These are phyloP conservation scores for Nineta flava DNA, from an alignment of 2,888 invertebrate species.

Conservation along the genomic window DNA sequence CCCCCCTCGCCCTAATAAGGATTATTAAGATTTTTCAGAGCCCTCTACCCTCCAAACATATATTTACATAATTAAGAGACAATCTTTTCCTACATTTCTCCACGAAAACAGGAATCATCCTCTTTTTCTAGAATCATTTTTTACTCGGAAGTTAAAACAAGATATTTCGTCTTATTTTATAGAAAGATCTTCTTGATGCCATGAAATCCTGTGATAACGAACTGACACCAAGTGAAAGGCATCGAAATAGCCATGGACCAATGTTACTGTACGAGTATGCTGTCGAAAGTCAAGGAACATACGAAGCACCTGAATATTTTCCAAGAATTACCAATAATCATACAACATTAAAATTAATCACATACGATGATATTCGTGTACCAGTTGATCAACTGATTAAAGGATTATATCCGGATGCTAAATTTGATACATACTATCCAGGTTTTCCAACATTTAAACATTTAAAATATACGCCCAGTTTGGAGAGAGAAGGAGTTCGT, in stretches of 20 bases:
- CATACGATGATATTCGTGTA: conserved; percentile 41
- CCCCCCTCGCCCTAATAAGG: too few species aligned
- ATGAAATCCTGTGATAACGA: conserved; percentile 52
- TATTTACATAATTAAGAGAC: too few species aligned
- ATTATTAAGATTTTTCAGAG: too few species aligned
- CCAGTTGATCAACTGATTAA: conserved; percentile 39
- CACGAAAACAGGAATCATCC: too few species aligned
- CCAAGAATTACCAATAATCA: conserved; percentile 39
- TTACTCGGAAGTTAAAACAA: too few species aligned
- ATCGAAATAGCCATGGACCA: conserved; percentile 72
- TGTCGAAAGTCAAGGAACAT: conserved; percentile 38
- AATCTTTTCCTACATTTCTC: too few species aligned
- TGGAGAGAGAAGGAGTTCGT: conserved; percentile 56
- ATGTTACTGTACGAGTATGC: conserved; percentile 66
- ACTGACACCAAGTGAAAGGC: conserved; percentile 51
- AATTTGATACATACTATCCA: conserved; percentile 56
- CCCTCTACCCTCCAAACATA: too few species aligned
- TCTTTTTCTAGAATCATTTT: too few species aligned
- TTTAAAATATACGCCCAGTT: conserved; percentile 55
- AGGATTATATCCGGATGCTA: conserved; percentile 54
- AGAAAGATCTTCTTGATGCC: conserved; percentile 53
- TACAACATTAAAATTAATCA: conserved; percentile 33
- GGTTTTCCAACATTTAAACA: conserved; percentile 90
- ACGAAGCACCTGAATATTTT: conserved; percentile 43
- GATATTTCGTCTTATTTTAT: too few species aligned